Conservation (phyloP, 2,888 invertebrate species). For the Chydorus sphaericus region DNA sequence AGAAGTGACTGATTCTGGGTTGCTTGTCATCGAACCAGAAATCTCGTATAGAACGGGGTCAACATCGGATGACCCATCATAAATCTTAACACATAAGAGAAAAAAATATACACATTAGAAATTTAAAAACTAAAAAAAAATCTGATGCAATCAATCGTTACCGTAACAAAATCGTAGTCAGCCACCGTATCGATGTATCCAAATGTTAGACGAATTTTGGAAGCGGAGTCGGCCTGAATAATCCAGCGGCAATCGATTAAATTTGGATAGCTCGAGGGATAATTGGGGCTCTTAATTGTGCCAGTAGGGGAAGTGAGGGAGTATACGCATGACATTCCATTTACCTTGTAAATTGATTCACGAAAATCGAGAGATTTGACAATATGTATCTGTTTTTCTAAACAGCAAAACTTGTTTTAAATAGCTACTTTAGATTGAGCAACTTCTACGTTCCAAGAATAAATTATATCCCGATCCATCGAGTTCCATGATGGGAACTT, state of each 20-base stretch:
- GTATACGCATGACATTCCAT: background rate
- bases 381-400: background rate
- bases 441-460: background rate
- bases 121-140: too few relatives aligned
- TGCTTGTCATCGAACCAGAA: too few relatives aligned
- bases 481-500: background rate
- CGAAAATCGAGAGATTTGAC: too few relatives aligned
- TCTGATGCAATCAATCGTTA: too few relatives aligned
- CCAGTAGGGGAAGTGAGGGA: background rate
- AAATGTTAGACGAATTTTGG: background rate
- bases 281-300: background rate
- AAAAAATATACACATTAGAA: too few relatives aligned
- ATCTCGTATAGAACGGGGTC: too few relatives aligned
- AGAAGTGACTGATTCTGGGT: too few relatives aligned
- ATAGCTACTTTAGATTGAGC: too few relatives aligned
- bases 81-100: background rate
- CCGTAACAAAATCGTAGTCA: background rate
- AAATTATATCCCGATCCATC: background rate
- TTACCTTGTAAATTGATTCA: background rate
- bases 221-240: background rate
- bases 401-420: too few relatives aligned
- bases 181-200: background rate
- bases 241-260: background rate
- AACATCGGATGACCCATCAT: too few relatives aligned
- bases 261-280: background rate